phyloP scores from a whole-genome alignment of 2,113 vertebrate genomes.

The Lophura nycthemera region DNA sequence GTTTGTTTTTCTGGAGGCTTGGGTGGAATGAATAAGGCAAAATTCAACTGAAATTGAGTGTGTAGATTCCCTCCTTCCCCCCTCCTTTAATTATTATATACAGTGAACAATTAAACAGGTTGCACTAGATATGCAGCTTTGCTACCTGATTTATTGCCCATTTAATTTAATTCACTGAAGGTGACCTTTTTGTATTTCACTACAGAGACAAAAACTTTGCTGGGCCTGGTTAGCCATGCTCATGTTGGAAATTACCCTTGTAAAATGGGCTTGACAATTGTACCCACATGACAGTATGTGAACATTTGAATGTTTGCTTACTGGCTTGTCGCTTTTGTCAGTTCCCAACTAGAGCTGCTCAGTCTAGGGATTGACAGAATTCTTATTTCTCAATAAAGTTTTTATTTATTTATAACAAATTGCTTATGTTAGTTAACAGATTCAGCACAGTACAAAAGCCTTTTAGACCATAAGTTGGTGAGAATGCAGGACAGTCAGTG shows the following conservation, averaged over 20 bases:
- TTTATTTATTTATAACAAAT: not conserved
- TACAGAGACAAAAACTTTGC: not conserved
- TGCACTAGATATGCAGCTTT: not conserved
- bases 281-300: not conserved
- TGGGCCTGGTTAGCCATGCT: not conserved
- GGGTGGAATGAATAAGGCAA: not conserved
- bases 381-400: not conserved
- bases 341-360: not conserved
- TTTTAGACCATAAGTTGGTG: not conserved
- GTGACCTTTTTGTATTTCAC: slow-evolving; percentile 60
- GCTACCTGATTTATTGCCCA: slow-evolving; percentile 54
- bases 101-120: slow-evolving; percentile 29
- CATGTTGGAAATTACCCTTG: not conserved
- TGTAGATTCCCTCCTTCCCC: not conserved
- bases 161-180: slow-evolving; percentile 68
- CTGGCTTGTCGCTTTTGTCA: not conserved
- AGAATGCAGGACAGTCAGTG: not conserved
- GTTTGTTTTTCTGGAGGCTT: not conserved
- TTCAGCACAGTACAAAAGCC: not conserved
- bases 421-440: not conserved
- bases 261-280: not conserved
- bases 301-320: not conserved
- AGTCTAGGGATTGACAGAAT: not conserved
- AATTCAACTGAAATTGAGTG: not conserved
- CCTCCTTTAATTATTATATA: not conserved